Evolutionary conservation across 2,888 invertebrate genomes (phyloP).

Genomic region (Ochropacha duplaris): DNA sequence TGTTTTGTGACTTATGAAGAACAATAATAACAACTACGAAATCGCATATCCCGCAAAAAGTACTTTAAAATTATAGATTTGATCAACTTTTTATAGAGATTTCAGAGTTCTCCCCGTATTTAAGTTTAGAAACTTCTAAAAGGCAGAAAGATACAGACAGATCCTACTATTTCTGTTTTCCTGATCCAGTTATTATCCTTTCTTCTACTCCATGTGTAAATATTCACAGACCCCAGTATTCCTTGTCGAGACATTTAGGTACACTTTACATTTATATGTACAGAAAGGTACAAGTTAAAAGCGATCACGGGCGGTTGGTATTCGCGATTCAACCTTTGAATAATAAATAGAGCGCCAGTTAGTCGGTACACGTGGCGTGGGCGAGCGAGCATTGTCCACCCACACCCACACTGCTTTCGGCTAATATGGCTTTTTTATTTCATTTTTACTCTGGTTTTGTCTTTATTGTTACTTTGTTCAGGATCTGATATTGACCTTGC

Average conservation of each 20-base stretch:
- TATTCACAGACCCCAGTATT: background rate
- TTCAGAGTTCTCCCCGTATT: too few species aligned
- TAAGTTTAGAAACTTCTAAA: too few species aligned
- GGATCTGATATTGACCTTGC: constrained; percentile 21
- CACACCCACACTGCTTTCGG: constrained; percentile 30
- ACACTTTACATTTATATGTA: background rate
- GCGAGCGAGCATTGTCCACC: constrained; percentile 41
- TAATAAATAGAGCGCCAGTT: constrained; percentile 53
- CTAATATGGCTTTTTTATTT: constrained; percentile 32
- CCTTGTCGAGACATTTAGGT: background rate
- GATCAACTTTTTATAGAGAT: too few species aligned
- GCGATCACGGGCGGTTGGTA: constrained; percentile 24
- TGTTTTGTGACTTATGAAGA: too few species aligned
- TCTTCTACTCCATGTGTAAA: background rate
- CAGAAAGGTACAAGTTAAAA: background rate
- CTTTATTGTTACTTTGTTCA: constrained; percentile 31
- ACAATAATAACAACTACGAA: too few species aligned
- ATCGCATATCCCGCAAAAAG: too few species aligned
- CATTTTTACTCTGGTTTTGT: constrained; percentile 27
- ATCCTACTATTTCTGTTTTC: background rate
- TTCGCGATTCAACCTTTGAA: constrained; percentile 44
- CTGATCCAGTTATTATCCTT: background rate
- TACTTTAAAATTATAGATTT: too few species aligned
- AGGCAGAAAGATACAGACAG: too few species aligned
- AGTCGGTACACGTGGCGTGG: constrained; percentile 49